phyloP scores from a whole-genome alignment of 1,140 invertebrate species.

The Leptinotarsa lineolata region DNA sequence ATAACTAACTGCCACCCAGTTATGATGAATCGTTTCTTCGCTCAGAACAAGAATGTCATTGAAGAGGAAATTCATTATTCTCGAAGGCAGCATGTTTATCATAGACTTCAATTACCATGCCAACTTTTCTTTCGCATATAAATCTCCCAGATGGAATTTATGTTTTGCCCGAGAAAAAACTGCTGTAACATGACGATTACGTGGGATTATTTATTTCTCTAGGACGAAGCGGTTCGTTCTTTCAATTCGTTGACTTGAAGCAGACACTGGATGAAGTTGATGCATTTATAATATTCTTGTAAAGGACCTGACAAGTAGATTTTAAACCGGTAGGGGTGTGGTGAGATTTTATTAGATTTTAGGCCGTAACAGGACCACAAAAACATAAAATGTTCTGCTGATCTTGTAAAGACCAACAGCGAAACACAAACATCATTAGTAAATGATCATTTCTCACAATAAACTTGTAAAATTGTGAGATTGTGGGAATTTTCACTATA shows the following conservation, averaged over 20 bases:
- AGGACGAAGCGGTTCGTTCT: background rate
- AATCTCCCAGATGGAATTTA: background rate
- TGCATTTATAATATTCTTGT: too few species aligned
- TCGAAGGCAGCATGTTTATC: background rate
- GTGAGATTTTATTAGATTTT: too few species aligned
- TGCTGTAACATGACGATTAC: background rate
- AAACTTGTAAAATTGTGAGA: too few species aligned
- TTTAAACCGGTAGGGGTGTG: too few species aligned
- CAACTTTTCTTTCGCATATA: background rate
- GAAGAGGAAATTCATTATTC: background rate
- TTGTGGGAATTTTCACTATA: too few species aligned
- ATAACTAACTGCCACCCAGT: background rate
- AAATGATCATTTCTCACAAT: too few species aligned
- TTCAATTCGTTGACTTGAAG: background rate
- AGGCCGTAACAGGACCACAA: too few species aligned
- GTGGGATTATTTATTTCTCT: constrained; percentile 1
- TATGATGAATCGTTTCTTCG: background rate
- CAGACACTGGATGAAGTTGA: too few species aligned
- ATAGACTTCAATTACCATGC: background rate
- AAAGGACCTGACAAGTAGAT: too few species aligned
- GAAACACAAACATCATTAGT: too few species aligned
- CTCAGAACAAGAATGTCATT: background rate
- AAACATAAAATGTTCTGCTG: too few species aligned
- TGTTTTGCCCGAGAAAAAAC: background rate
- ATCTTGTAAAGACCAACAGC: too few species aligned